These are phyloP conservation scores for Lasioglossum lativentre DNA, from an alignment of 2,888 invertebrate species.

Conservation along the genomic window DNA sequence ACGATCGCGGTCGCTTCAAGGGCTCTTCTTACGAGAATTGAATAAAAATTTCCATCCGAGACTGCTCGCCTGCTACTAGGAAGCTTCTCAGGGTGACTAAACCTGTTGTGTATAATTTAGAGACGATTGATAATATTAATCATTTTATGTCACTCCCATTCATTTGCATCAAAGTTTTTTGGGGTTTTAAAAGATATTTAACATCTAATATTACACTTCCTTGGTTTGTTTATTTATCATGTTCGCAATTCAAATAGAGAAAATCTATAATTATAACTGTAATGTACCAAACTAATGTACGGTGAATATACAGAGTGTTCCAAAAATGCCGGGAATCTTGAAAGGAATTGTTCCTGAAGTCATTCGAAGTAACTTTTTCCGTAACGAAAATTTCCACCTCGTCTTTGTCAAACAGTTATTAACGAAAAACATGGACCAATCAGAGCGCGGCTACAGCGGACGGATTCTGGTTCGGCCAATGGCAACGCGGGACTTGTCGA, in stretches of 20 bases:
- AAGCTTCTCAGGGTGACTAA: not conserved
- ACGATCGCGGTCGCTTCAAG: conserved; percentile 40
- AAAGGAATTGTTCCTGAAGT: no score
- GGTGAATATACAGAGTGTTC: no score
- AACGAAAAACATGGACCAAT: no score
- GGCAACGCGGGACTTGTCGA: no score
- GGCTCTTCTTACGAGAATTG: conserved; percentile 50
- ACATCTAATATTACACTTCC: not conserved
- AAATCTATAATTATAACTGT: not conserved
- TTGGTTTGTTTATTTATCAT: not conserved
- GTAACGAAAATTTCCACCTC: no score
- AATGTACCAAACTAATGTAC: not conserved
- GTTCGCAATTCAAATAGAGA: not conserved
- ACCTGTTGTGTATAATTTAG: not conserved
- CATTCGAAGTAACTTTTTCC: no score
- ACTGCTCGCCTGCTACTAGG: not conserved
- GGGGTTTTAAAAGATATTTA: not conserved
- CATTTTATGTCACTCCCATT: not conserved
- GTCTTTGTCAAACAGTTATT: no score
- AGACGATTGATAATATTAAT: not conserved
- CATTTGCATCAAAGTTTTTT: not conserved
- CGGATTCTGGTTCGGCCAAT: no score
- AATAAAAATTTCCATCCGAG: conserved; percentile 40
- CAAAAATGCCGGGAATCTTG: no score
- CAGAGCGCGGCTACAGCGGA: no score